These are phyloP conservation scores for Rostrhamus sociabilis DNA, from an alignment of 2,797 vertebrate species.

Conservation along the genomic window DNA sequence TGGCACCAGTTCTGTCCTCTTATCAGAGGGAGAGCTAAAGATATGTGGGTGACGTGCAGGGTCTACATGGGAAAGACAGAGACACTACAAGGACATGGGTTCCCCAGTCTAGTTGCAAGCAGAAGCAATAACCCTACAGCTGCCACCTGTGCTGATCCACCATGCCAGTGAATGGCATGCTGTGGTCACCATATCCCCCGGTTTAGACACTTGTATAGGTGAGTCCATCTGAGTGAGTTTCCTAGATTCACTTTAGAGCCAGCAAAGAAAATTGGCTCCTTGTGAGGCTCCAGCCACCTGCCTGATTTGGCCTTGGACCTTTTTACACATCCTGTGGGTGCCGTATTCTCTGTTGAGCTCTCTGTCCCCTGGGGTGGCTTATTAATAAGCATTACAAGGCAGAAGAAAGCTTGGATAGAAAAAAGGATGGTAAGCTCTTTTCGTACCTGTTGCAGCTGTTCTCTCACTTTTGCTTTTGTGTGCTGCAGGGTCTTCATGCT, in stretches of 20 bases:
- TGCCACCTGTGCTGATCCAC: background rate
- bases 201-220: background rate
- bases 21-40: background rate
- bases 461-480: background rate
- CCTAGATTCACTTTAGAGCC: background rate
- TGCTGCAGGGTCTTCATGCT: background rate
- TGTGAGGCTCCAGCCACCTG: background rate
- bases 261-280: background rate
- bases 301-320: background rate
- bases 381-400: background rate
- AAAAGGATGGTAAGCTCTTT: background rate
- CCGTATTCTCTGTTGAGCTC: background rate
- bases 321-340: background rate
- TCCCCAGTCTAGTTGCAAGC: background rate
- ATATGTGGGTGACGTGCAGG: accelerated
- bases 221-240: background rate
- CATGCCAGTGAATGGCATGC: background rate
- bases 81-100: background rate
- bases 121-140: background rate
- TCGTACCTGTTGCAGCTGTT: background rate
- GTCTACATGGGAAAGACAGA: background rate
- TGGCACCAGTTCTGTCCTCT: background rate
- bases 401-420: background rate
- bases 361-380: background rate
- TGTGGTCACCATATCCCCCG: background rate